Percentiles rank a stretch among this genome's conserved stretches.
Conservation (phyloP, 2,797 vertebrate species). For the Acanthopagrus latus region DNA sequence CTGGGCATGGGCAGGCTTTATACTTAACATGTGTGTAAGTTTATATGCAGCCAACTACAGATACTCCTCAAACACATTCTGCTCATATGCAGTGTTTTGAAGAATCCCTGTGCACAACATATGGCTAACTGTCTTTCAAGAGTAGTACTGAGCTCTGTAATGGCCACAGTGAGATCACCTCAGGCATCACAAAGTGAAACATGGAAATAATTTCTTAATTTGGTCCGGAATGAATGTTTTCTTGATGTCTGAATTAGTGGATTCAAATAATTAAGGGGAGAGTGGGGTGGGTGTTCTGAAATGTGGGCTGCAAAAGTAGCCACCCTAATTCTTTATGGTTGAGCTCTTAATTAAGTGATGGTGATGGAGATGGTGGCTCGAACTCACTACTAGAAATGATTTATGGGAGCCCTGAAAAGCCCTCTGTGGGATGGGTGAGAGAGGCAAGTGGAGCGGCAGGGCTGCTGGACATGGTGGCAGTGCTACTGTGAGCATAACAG, state of each 20-base stretch:
- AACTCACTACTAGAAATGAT: conserved; percentile 71
- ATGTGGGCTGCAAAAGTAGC: conserved; percentile 29
- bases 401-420: conserved; percentile 66
- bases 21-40: conserved; percentile 27
- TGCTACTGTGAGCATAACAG: conserved; percentile 28
- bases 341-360: conserved; percentile 75
- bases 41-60: conserved; percentile 19
- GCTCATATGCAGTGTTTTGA: conserved; percentile 45
- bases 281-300: conserved; percentile 21
- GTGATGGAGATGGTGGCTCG: conserved; percentile 30
- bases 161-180: conserved; percentile 23
- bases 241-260: conserved; percentile 6
- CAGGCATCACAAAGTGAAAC: conserved; percentile 3
- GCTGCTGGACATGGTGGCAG: conserved; percentile 45
- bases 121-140: neutral
- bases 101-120: neutral
- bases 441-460: conserved; percentile 22
- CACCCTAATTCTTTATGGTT: conserved; percentile 50
- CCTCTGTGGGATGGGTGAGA: conserved; percentile 19
- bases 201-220: neutral
- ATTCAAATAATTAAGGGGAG: neutral
- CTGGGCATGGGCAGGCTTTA: conserved; percentile 41
- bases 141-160: conserved; percentile 15
- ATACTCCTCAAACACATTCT: conserved; percentile 35
- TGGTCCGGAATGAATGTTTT: conserved; percentile 12